Conservation (phyloP, 2,888 invertebrate genomes). For the Atherix ibis region DNA sequence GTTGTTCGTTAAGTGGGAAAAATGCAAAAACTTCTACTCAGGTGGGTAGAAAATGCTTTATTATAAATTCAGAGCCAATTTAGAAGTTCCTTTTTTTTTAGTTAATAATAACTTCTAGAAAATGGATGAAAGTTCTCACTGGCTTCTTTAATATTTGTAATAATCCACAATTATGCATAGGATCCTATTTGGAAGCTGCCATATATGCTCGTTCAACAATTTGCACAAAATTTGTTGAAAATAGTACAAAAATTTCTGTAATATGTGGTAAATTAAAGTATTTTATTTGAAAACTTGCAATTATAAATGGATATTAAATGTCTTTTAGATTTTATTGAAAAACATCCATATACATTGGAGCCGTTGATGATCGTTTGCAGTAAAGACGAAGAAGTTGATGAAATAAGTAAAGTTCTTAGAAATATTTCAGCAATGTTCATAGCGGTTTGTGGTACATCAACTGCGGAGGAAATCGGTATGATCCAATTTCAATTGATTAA, state of each 20-base stretch:
- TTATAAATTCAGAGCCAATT: too few relatives aligned
- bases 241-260: slow-evolving; percentile 14
- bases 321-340: slow-evolving; percentile 36
- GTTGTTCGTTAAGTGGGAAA: slow-evolving; percentile 23
- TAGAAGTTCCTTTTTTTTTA: slow-evolving; percentile 32
- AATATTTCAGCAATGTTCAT: slow-evolving; percentile 9
- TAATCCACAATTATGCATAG: slow-evolving; percentile 49
- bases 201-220: slow-evolving; percentile 46
- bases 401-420: slow-evolving; percentile 20
- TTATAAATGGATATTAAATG: slow-evolving; percentile 12
- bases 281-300: background rate
- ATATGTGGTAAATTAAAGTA: slow-evolving; percentile 6
- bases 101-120: slow-evolving; percentile 40
- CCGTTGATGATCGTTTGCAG: slow-evolving; percentile 49
- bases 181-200: slow-evolving; percentile 58
- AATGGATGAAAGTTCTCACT: slow-evolving; percentile 47
- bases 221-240: slow-evolving; percentile 28
- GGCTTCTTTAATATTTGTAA: slow-evolving; percentile 38
- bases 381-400: slow-evolving; percentile 38
- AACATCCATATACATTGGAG: slow-evolving; percentile 29
- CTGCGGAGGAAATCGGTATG: slow-evolving; percentile 9
- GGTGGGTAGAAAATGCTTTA: too few relatives aligned
- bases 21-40: slow-evolving; percentile 28
- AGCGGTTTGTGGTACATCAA: slow-evolving; percentile 4
- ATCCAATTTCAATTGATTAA: background rate